Evolutionary conservation across 2,888 invertebrate genomes (phyloP).

Genomic region (Calliphora vomitoria): DNA sequence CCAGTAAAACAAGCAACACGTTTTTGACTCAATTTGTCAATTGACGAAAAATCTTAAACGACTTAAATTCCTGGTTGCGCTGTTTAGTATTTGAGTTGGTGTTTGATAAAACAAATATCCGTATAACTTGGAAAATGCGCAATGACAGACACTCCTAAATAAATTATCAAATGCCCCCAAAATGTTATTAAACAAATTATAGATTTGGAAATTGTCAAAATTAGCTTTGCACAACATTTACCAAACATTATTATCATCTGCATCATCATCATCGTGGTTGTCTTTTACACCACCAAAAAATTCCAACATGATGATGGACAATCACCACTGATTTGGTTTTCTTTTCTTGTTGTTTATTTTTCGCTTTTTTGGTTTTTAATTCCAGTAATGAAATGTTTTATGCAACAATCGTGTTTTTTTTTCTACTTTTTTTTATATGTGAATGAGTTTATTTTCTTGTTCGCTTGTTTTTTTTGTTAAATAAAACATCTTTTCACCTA

Average conservation of each 20-base stretch:
- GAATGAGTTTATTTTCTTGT: constrained; percentile 43
- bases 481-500: constrained; percentile 65
- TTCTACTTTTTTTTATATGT: constrained; percentile 27
- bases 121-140: not conserved
- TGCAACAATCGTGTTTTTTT: constrained; percentile 65
- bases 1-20: constrained; percentile 54
- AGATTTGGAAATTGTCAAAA: constrained; percentile 48
- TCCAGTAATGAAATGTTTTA: constrained; percentile 58
- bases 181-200: constrained; percentile 39
- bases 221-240: constrained; percentile 28
- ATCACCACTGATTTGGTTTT: constrained; percentile 34
- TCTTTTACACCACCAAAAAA: constrained; percentile 13
- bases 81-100: not conserved
- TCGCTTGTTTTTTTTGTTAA: constrained; percentile 10
- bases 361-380: not conserved
- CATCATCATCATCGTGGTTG: constrained; percentile 24
- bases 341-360: constrained; percentile 3
- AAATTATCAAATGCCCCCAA: constrained; percentile 50
- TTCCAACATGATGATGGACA: constrained; percentile 30
- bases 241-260: not conserved
- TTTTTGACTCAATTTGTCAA: constrained; percentile 44
- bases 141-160: constrained; percentile 61
- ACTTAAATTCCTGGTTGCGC: not conserved
- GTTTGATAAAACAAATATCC: constrained; percentile 23
- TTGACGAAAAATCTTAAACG: not conserved